These are phyloP conservation scores for Zhengitettix transpicula DNA, from an alignment of 2,888 invertebrate species.

Conservation along the genomic window DNA sequence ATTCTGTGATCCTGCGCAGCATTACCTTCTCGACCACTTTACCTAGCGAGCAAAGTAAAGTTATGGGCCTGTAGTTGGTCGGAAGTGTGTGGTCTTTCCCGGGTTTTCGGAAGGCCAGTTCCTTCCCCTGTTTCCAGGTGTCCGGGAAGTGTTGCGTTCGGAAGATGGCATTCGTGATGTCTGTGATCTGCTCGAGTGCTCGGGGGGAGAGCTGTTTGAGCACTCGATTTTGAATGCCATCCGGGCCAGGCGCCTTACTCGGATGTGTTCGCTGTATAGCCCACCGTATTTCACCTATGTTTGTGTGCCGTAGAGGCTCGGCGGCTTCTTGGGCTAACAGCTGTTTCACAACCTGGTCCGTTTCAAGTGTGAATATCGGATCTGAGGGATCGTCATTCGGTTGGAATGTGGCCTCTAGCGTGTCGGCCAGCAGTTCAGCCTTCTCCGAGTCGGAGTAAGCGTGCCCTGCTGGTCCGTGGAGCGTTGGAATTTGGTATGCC, in stretches of 20 bases:
- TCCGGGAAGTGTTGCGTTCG: not conserved
- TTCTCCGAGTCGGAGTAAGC: not conserved
- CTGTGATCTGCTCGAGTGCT: not conserved
- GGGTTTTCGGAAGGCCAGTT: not conserved
- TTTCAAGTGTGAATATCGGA: not conserved
- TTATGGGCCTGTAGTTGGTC: not conserved
- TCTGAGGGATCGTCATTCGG: not conserved
- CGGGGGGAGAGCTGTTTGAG: not conserved
- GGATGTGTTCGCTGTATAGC: not conserved
- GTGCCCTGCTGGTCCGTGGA: not conserved
- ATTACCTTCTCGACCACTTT: not conserved
- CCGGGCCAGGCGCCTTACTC: not conserved
- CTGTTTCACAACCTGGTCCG: not conserved
- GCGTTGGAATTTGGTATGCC: not conserved
- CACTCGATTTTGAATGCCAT: not conserved
- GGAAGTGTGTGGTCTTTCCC: not conserved
- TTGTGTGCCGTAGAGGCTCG: not conserved
- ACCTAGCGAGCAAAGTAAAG: not conserved
- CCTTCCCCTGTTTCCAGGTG: not conserved
- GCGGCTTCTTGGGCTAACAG: not conserved
- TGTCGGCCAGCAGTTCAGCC: not conserved
- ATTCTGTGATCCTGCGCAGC: not conserved
- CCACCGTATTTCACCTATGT: not conserved
- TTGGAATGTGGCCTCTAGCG: not conserved
- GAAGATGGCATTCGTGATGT: not conserved